Evolutionary conservation across 2,113 vertebrate species (phyloP), one percentile per base, ranked within the genome.

Genomic region (Thunnus maccoyii): DNA sequence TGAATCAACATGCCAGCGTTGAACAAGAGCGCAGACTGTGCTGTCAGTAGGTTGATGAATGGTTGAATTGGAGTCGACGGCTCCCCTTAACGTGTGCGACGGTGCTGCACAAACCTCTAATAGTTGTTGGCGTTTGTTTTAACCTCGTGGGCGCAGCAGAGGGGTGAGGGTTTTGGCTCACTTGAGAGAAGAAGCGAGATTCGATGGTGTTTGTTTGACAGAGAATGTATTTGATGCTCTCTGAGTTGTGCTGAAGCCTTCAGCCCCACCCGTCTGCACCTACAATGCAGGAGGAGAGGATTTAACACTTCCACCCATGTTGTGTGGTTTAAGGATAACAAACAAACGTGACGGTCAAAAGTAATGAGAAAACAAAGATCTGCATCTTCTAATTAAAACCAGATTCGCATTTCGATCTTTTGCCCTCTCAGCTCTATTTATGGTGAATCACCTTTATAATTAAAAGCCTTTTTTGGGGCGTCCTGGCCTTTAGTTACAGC

Each of bases 301-400:
- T 46, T 73, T 56, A 76, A 82, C 66, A 54, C 79, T 58, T 47
- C 75, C 36, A 83, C 54, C 76, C 46, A 27, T n/a, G 50, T 60
- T 47, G 50, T 69, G 63, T 52, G 75, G 58, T 86, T 84, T 58
- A 58, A n/a, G 11, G 46, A 10, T 20, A 44, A 86, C 18, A 75
- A 82, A 74, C 10, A 75, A 82, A 74, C 12, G 2, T 74, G 62
- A 76, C 2, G 6, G 61, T 61, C 32, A 54, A 48, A 86, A 58
- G 73, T 50, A 60, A 87, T 57, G 71, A 65, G 25, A 57, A 69
- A 51, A 51, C 44, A 79, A 57, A 83, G 50, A 54, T 48, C 32
- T 50, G 25, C 32, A 18, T 62, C 50, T 63, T 78, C 5, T 80
- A 72, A 86, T 88, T 76, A 66, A 83, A 82, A 83, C 18, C 41